Evolutionary conservation across 1,140 invertebrate species (phyloP).

Genomic region (Drosophila tristis): DNA sequence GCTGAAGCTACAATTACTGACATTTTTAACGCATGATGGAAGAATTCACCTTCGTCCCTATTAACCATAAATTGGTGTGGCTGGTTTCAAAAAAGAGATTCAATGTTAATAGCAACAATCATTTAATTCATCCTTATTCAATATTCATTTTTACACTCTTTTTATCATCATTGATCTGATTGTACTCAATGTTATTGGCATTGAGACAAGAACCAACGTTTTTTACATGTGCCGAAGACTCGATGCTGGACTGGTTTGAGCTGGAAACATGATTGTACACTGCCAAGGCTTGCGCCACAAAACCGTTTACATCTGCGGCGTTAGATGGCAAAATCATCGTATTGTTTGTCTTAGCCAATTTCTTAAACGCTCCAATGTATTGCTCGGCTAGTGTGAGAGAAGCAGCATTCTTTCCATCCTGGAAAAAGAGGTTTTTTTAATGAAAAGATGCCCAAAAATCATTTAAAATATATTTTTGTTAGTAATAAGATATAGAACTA

Average conservation of each 20-base stretch:
- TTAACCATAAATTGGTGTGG: no score
- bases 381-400: constrained; percentile 97
- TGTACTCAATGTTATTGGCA: constrained; percentile 56
- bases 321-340: constrained; percentile 97
- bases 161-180: constrained; percentile 62
- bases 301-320: constrained; percentile 92
- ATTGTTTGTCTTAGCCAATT: constrained; percentile 96
- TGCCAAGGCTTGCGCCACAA: constrained; percentile 92
- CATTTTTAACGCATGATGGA: no score
- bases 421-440: constrained; percentile 52
- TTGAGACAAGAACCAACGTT: constrained; percentile 29
- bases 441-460: background rate
- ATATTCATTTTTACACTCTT: constrained; percentile 72
- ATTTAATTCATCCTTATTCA: constrained; percentile 56
- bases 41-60: no score
- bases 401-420: constrained; percentile 94
- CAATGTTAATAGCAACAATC: constrained; percentile 43
- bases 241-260: constrained; percentile 35
- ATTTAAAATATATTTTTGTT: background rate
- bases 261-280: constrained; percentile 78
- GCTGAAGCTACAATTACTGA: no score
- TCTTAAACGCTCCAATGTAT: constrained; percentile 96
- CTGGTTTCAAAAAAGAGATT: no score
- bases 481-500: background rate
- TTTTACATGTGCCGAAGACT: constrained; percentile 12